Base-by-base conservation (phyloP, 2,888 invertebrate species). In the Timandra comae region DNA sequence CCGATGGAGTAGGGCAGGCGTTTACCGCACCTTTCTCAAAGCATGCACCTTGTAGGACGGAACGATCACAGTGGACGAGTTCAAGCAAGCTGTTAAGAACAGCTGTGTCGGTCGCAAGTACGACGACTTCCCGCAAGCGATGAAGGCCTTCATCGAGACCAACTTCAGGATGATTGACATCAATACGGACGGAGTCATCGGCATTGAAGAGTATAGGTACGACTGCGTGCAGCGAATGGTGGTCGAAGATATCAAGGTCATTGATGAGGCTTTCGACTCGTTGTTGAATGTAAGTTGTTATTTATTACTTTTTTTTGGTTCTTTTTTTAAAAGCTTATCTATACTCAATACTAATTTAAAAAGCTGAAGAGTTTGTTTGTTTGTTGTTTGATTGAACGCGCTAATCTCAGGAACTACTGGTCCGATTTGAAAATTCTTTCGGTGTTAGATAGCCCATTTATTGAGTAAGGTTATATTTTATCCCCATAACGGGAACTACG, bases 91-190 rank as follows among this genome's bases (percentile, higher is more conserved):
- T 0, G 93, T 95, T 1, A 90, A 93, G 69, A 92, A 91, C 65
- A 92, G 91, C 49, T 94, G 94, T 62, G 88, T 94, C 11, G 94
- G 94, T 3, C 88, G 91, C 56, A 87, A 89, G 43, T 94, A 93
- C 62, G 89, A 90, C 7, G 92, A 94, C 39, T 94, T 95, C 61
- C 94, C 94, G 0, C 93, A 94, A 73, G 93, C 94, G 3, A 93
- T 94, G 92, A 93, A 91, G 63, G 92, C 93, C 64, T 94, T 94
- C 69, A 94, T 94, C 62, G 94, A 94, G 68, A 90, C 91, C 31
- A 93, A 93, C 75, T 95, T 94, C 70, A 91, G 91, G 63, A 89
- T 93, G 87, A 90, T 94, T 26, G 94, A 95, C 60, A 86, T 93
- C 36, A 93, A 94, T 59, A 90, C 89, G 35, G 94, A 95, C 56